Conservation (phyloP, 2,113 vertebrate species). For the Megatriorchis doriae region DNA sequence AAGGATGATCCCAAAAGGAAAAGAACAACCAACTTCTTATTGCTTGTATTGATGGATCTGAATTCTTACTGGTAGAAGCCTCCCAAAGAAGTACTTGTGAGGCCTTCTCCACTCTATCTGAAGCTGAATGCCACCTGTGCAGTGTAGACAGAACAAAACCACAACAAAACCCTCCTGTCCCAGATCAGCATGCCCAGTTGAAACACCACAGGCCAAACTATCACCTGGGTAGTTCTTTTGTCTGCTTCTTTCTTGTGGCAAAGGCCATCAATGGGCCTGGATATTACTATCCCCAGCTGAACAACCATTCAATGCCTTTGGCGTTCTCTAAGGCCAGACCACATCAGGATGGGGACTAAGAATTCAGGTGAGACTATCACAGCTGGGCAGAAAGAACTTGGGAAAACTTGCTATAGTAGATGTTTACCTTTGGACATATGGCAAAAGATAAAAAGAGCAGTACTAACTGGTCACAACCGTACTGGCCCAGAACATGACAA, state of each 20-base stretch:
- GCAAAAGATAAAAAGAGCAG: not conserved
- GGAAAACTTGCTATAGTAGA: not conserved
- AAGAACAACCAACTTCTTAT: not conserved
- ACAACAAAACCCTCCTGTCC: not conserved
- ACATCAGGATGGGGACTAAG: not conserved
- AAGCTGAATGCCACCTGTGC: not conserved
- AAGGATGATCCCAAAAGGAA: not conserved
- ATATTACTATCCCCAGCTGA: not conserved
- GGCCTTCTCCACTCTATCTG: not conserved
- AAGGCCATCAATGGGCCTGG: not conserved
- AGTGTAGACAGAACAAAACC: not conserved
- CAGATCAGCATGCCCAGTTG: not conserved
- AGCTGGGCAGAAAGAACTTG: not conserved
- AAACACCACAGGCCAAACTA: not conserved
- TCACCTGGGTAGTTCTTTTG: not conserved
- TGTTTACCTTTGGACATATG: not conserved
- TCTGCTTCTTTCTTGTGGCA: not conserved
- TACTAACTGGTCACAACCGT: too few species aligned
- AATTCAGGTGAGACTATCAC: not conserved
- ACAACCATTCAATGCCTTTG: not conserved
- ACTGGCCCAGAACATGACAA: not conserved
- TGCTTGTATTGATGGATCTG: not conserved
- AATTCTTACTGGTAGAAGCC: not conserved
- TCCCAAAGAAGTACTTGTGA: not conserved
- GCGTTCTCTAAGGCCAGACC: not conserved